phyloP scores from a whole-genome alignment of 2,113 vertebrate species.

The Ivindomyrus marchei region DNA sequence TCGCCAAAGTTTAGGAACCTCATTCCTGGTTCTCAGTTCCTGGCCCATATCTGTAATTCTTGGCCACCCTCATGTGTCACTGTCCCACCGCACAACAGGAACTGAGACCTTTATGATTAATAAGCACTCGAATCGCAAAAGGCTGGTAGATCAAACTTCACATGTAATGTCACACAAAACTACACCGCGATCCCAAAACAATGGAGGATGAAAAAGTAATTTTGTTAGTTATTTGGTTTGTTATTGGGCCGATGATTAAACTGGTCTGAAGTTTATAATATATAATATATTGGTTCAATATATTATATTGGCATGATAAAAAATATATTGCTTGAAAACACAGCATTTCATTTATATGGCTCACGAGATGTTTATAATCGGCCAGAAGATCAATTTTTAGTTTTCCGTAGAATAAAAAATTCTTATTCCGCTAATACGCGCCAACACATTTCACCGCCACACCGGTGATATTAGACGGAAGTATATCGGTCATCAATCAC shows the following conservation, averaged over 20 bases:
- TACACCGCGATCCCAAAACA: background rate
- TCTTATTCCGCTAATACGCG: too few species aligned
- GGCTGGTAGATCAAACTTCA: background rate
- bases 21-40: background rate
- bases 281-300: background rate
- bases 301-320: background rate
- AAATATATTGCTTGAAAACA: background rate
- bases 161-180: background rate
- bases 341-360: background rate
- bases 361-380: background rate
- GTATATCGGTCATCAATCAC: background rate
- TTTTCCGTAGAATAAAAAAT: background rate
- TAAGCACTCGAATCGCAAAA: background rate
- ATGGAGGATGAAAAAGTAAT: background rate
- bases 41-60: background rate
- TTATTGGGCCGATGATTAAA: background rate
- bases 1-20: background rate
- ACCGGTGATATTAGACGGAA: too few species aligned
- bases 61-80: background rate
- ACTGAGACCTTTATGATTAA: background rate
- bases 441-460: too few species aligned
- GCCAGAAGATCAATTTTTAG: background rate
- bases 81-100: background rate
- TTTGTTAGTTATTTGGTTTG: background rate
- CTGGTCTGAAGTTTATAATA: background rate